These are phyloP conservation scores for Orientallactaga bullata DNA, from an alignment of 2,113 vertebrate genomes.

Conservation along the genomic window DNA sequence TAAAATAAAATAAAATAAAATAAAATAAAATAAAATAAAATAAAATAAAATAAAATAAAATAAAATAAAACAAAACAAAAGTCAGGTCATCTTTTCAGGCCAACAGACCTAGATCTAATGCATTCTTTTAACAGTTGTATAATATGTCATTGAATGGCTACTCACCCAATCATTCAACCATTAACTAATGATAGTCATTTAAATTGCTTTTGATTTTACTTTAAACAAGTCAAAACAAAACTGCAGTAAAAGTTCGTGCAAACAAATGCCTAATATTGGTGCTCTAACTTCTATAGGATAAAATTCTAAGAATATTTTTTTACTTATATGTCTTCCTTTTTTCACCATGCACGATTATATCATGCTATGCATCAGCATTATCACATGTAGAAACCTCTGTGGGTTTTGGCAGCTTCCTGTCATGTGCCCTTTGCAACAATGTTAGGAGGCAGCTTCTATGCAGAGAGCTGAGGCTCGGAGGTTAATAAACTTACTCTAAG, in stretches of 20 bases:
- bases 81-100: too few species aligned
- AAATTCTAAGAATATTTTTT: background rate
- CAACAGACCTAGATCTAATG: background rate
- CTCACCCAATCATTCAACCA: too few species aligned
- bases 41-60: too few species aligned
- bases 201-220: background rate
- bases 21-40: background rate
- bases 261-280: background rate
- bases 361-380: fast-evolving
- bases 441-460: background rate
- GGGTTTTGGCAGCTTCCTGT: background rate
- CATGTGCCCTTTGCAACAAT: fast-evolving
- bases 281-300: background rate
- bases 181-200: fast-evolving
- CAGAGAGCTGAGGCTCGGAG: too few species aligned
- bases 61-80: too few species aligned
- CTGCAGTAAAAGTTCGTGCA: background rate
- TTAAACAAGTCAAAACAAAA: background rate
- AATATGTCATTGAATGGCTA: background rate
- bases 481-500: too few species aligned
- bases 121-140: background rate
- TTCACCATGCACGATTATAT: background rate
- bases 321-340: background rate
- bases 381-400: background rate
- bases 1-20: background rate